phyloP scores from a whole-genome alignment of 2,888 invertebrate species.

The Drosophila anceps region DNA sequence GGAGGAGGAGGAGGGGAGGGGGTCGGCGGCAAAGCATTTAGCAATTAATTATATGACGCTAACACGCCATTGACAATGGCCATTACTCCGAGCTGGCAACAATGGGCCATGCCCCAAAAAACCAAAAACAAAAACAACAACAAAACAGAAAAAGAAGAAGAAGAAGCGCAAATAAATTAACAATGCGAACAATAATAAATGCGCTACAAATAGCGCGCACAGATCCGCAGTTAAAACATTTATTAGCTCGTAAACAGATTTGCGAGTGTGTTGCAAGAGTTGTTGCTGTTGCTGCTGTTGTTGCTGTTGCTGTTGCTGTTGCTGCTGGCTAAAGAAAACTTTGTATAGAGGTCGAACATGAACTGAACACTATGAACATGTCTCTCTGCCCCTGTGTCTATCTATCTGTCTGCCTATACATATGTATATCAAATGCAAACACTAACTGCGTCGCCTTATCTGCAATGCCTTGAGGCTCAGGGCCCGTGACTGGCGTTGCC shows the following conservation, averaged over 20 bases:
- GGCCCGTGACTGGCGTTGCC: constrained; percentile 38
- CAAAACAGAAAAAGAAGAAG: neutral
- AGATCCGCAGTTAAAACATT: constrained; percentile 67
- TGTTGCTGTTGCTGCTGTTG: neutral
- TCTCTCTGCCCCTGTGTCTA: neutral
- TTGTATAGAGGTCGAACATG: neutral
- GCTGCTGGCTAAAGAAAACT: neutral
- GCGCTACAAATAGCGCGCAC: constrained; percentile 23
- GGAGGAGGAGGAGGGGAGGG: neutral
- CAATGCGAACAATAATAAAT: constrained; percentile 34
- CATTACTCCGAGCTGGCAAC: constrained; percentile 30
- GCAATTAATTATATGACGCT: constrained; percentile 53
- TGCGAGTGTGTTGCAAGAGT: constrained; percentile 43
- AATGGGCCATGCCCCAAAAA: constrained; percentile 6
- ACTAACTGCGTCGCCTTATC: constrained; percentile 25
- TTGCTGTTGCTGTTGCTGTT: constrained; percentile 25
- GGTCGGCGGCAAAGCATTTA: constrained; percentile 15
- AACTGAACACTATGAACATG: neutral
- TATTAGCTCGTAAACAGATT: constrained; percentile 68
- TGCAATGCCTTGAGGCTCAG: constrained; percentile 26
- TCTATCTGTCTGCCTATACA: neutral
- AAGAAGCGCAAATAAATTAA: constrained; percentile 3
- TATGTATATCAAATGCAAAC: constrained; percentile 35
- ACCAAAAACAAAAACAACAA: neutral
- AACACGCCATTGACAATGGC: constrained; percentile 53